Conservation (phyloP, 2,113 vertebrate genomes). For the Orientallactaga bullata region DNA sequence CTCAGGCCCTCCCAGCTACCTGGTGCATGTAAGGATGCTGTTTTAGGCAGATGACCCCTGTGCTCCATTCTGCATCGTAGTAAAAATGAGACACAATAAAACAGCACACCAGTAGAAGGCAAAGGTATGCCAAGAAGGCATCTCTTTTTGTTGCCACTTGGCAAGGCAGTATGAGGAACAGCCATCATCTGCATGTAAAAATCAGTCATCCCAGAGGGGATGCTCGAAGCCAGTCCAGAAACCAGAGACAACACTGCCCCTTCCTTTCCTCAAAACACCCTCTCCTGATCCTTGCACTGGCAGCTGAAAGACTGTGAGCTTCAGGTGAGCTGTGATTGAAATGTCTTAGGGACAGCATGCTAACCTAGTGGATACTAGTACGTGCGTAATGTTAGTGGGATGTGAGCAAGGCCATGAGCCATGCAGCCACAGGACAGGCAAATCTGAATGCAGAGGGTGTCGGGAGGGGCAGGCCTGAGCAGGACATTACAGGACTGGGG, state of each 20-base stretch:
- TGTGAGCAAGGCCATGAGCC: background rate
- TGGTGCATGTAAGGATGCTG: background rate
- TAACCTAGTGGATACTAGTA: rapidly evolving
- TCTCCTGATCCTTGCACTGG: background rate
- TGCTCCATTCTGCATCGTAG: rapidly evolving
- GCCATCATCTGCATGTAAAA: rapidly evolving
- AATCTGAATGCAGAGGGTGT: background rate
- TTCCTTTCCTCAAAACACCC: background rate
- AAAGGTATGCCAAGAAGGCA: too few relatives aligned
- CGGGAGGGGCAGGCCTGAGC: too few relatives aligned
- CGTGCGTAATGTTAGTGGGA: rapidly evolving
- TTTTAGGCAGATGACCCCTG: too few relatives aligned
- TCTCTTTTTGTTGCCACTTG: rapidly evolving
- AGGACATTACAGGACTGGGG: background rate
- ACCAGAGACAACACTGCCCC: background rate
- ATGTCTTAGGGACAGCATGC: background rate
- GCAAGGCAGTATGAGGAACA: rapidly evolving
- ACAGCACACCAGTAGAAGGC: rapidly evolving
- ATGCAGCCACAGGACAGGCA: too few relatives aligned
- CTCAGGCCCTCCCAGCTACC: background rate
- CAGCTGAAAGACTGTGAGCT: background rate
- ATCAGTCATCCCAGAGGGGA: background rate
- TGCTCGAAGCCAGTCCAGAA: background rate
- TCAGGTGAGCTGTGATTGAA: rapidly evolving
- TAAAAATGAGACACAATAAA: rapidly evolving